Conservation (phyloP, 1,140 invertebrate species). For the Dreissena rostriformis region DNA sequence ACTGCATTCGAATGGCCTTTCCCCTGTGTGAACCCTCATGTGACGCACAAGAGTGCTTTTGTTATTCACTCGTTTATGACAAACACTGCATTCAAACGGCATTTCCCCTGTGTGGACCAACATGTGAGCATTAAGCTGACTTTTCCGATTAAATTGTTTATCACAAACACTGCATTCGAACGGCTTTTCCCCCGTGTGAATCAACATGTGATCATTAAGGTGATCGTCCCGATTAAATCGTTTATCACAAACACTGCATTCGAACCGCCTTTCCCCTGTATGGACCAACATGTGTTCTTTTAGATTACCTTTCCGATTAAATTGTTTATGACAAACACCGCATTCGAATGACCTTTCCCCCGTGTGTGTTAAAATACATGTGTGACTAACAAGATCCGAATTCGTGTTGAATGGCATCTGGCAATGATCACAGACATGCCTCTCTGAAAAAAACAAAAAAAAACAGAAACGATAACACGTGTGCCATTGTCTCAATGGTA, state of each 20-base stretch:
- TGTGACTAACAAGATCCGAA: constrained; percentile 10
- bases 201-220: neutral
- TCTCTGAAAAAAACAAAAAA: no score
- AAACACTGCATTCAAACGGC: neutral
- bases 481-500: no score
- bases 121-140: neutral
- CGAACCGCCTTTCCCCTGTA: constrained; percentile 57
- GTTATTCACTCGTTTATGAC: neutral
- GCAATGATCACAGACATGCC: constrained; percentile 29
- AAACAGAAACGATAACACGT: no score
- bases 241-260: constrained; percentile 75
- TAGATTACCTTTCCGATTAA: constrained; percentile 11
- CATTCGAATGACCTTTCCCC: constrained; percentile 57
- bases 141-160: neutral
- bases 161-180: neutral
- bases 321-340: constrained; percentile 74
- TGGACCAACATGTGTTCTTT: constrained; percentile 21
- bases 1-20: constrained; percentile 74
- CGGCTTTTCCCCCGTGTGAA: neutral
- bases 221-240: constrained; percentile 13
- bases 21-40: neutral
- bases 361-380: constrained; percentile 84
- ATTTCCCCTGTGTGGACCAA: neutral
- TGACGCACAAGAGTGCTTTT: neutral
- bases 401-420: constrained; percentile 18